These are phyloP conservation scores for Rhinogobius similis DNA, from an alignment of 2,113 vertebrate species.

Conservation along the genomic window DNA sequence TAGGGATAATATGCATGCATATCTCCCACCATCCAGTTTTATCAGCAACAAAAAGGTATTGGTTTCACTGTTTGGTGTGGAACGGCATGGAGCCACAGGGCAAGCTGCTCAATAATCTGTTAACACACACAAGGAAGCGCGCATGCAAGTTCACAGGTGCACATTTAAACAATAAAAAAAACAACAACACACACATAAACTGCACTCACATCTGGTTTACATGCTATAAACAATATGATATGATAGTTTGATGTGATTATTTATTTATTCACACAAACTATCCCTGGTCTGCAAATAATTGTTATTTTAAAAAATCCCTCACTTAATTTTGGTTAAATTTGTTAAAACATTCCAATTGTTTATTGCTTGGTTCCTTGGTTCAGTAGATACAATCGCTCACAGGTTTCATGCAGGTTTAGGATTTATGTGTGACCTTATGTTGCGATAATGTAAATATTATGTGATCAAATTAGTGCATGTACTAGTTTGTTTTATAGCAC, in stretches of 20 bases:
- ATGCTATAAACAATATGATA: not conserved
- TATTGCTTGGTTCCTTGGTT: not conserved
- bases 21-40: conserved; percentile 67
- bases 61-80: conserved; percentile 68
- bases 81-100: conserved; percentile 64
- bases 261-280: not conserved
- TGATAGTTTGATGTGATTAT: not conserved
- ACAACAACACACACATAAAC: conserved; percentile 15
- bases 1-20: conserved; percentile 69
- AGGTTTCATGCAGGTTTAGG: not conserved
- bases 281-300: too few relatives aligned
- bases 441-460: not conserved
- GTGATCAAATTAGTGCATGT: not conserved
- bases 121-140: conserved; percentile 30
- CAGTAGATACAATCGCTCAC: too few relatives aligned
- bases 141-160: conserved; percentile 12
- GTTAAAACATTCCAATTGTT: not conserved
- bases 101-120: conserved; percentile 66
- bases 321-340: too few relatives aligned
- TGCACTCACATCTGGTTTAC: conserved; percentile 3
- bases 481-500: not conserved
- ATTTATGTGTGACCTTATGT: not conserved
- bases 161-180: conserved; percentile 30
- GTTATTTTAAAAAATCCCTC: too few relatives aligned
- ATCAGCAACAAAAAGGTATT: conserved; percentile 70